Evolutionary conservation across 2,888 invertebrate species (phyloP).

Genomic region (Nysson spinosus): DNA sequence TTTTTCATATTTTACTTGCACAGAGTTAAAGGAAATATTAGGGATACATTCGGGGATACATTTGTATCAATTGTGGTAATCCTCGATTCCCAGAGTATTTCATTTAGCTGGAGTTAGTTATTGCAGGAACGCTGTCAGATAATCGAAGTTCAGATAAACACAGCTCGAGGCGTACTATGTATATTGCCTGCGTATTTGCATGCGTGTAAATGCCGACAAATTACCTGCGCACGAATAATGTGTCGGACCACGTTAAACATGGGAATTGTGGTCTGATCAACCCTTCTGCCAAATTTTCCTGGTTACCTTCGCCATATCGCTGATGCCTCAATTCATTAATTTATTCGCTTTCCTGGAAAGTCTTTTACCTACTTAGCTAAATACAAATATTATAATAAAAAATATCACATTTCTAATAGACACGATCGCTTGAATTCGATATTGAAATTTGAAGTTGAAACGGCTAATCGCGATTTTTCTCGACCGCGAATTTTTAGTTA

Average conservation of each 20-base stretch:
- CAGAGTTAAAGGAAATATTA: slow-evolving; percentile 27
- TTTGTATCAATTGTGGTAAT: slow-evolving; percentile 47
- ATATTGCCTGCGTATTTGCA: slow-evolving; percentile 41
- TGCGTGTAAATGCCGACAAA: slow-evolving; percentile 56
- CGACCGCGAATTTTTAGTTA: no score
- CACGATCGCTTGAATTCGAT: no score
- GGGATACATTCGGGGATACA: slow-evolving; percentile 30
- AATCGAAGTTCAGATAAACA: slow-evolving; percentile 52
- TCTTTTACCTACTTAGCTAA: background rate
- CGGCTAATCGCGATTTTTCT: no score
- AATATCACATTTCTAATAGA: no score
- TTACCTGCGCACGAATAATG: slow-evolving; percentile 54
- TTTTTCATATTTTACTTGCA: background rate
- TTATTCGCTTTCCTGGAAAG: background rate
- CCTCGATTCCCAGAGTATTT: slow-evolving; percentile 50
- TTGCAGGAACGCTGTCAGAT: slow-evolving; percentile 44
- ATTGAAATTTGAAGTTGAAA: no score
- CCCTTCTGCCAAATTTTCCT: slow-evolving; percentile 45
- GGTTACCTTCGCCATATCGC: slow-evolving; percentile 39
- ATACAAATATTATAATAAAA: no score
- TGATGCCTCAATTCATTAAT: slow-evolving; percentile 19
- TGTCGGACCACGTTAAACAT: slow-evolving; percentile 52
- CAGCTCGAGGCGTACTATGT: slow-evolving; percentile 15
- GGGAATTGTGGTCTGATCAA: slow-evolving; percentile 41
- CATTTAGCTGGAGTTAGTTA: slow-evolving; percentile 49